Evolutionary conservation across 2,797 vertebrate genomes (phyloP).

Genomic region (Pipistrellus pygmaeus): DNA sequence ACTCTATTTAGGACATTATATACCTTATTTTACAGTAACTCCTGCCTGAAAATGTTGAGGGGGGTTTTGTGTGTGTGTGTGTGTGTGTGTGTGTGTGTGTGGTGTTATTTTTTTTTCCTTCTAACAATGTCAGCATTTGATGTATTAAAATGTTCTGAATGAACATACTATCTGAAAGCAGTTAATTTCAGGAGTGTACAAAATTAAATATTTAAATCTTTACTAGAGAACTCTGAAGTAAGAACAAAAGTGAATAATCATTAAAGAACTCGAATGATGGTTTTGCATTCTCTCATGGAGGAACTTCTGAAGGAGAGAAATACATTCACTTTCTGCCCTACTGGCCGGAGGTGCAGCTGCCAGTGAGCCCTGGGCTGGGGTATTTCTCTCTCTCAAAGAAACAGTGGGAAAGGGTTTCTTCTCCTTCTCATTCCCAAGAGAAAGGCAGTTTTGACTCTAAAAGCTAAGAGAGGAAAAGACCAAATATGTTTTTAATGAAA

Average conservation of each 20-base stretch:
- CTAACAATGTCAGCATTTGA: conserved; percentile 6
- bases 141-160: conserved; percentile 20
- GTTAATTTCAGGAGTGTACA: neutral
- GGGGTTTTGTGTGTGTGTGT: too few relatives aligned
- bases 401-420: neutral
- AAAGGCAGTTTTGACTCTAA: neutral
- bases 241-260: neutral
- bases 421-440: neutral
- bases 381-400: neutral
- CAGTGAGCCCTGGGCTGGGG: neutral
- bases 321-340: neutral
- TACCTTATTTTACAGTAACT: neutral
- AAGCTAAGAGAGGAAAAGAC: neutral
- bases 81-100: too few relatives aligned
- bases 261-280: neutral
- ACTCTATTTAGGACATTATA: neutral
- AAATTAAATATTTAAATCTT: conserved; percentile 55
- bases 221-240: conserved; percentile 19
- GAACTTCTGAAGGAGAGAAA: neutral
- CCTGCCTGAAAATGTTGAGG: neutral
- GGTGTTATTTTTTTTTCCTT: neutral
- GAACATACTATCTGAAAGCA: neutral
- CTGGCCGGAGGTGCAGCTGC: neutral
- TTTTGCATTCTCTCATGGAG: neutral
- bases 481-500: neutral